A percentile compares a stretch with the other conserved stretches of the same genome.
Evolutionary conservation across 2,888 invertebrate genomes (phyloP).

Genomic region (Nomada goodeniana): DNA sequence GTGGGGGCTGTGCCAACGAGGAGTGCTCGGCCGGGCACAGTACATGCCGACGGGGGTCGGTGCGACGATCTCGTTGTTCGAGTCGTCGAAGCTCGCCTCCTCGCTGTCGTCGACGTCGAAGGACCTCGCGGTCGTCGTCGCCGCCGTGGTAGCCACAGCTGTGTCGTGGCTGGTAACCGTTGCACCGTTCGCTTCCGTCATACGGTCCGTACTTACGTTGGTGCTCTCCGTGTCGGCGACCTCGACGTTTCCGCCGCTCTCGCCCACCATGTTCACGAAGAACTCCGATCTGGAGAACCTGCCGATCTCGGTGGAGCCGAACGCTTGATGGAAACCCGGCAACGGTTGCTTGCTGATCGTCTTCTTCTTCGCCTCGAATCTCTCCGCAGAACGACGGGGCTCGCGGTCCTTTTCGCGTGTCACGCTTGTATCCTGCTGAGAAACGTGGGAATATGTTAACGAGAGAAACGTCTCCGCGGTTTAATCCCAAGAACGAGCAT

Average conservation of each 20-base stretch:
- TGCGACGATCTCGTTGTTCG: constrained; percentile 53
- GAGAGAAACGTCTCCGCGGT: not conserved
- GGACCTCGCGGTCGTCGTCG: constrained; percentile 46
- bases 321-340: constrained; percentile 94
- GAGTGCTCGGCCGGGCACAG: constrained; percentile 64
- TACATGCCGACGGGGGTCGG: constrained; percentile 54
- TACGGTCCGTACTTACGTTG: constrained; percentile 67
- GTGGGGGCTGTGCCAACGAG: constrained; percentile 83
- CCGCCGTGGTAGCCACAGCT: constrained; percentile 26
- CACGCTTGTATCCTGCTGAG: constrained; percentile 58
- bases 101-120: constrained; percentile 60
- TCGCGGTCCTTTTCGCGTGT: constrained; percentile 64
- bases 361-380: constrained; percentile 70
- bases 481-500: too few relatives aligned
- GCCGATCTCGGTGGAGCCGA: constrained; percentile 94
- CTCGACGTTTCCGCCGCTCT: constrained; percentile 64
- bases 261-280: constrained; percentile 87
- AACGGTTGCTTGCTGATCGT: constrained; percentile 85
- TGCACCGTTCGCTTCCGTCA: constrained; percentile 40
- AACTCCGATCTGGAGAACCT: constrained; percentile 89
- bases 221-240: constrained; percentile 44
- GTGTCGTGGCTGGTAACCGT: constrained; percentile 26
- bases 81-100: constrained; percentile 52
- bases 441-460: not conserved
- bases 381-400: constrained; percentile 58